Percentiles rank a stretch among this genome's conserved stretches.
These are phyloP conservation scores for Dynastes tityus DNA, from an alignment of 2,888 invertebrate species.

Conservation along the genomic window DNA sequence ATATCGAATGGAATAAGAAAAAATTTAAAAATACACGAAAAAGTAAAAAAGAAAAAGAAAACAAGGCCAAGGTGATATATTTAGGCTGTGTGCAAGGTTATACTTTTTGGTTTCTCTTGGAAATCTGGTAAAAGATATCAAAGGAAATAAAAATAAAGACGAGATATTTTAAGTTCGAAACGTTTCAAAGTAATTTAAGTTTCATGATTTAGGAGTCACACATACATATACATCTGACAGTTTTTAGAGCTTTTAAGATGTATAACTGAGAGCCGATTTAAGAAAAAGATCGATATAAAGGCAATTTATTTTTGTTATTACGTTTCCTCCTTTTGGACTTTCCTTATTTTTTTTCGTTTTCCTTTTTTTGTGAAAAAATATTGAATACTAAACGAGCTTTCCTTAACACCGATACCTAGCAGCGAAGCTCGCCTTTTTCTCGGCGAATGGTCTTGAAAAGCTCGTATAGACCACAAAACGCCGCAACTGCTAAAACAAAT, in stretches of 20 bases:
- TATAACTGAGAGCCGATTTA: background rate
- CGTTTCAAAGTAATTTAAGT: no score
- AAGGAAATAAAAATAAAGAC: no score
- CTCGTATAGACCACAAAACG: conserved; percentile 53
- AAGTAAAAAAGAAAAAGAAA: background rate
- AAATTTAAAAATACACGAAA: background rate
- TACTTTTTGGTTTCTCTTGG: no score
- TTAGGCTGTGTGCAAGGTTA: no score
- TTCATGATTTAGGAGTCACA: no score
- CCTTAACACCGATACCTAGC: background rate
- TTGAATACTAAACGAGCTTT: conserved; percentile 20
- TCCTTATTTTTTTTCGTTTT: background rate
- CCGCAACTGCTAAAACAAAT: conserved; percentile 52
- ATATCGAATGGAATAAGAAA: background rate
- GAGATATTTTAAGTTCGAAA: no score
- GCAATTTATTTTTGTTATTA: conserved; percentile 20
- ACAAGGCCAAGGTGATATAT: background rate
- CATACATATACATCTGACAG: no score
- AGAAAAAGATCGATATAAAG: background rate
- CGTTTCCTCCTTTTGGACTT: background rate
- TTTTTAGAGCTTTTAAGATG: background rate
- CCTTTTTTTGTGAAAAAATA: conserved; percentile 9
- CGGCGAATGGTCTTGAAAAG: conserved; percentile 47
- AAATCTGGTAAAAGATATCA: no score
- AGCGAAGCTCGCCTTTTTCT: background rate